Evolutionary conservation across 30 jellyfish, hydroid and myxozoan species (phyloP).

Genomic region (Aurelia sp.): DNA sequence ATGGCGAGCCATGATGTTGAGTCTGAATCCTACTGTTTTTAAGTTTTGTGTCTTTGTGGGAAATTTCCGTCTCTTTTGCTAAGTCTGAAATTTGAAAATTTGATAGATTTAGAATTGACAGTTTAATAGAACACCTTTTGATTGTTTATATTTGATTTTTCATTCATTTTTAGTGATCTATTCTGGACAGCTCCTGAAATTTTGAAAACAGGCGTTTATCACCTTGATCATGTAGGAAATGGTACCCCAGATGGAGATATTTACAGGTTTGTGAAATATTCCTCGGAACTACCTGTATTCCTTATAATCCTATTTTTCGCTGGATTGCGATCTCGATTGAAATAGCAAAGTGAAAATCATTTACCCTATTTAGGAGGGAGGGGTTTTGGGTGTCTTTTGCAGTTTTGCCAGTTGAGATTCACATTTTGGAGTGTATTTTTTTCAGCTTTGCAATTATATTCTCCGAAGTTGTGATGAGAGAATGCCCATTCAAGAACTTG

Average conservation of each 20-base stretch:
- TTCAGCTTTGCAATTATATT: slow-evolving; percentile 86
- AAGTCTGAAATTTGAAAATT: too few relatives aligned
- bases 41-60: background rate
- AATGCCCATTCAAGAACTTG: slow-evolving; percentile 80
- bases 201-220: slow-evolving; percentile 87
- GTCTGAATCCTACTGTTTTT: background rate
- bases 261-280: slow-evolving; percentile 66
- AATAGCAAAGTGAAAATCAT: too few relatives aligned
- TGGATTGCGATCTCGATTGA: too few relatives aligned
- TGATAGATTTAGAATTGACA: background rate
- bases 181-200: slow-evolving; percentile 99
- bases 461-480: slow-evolving; percentile 91
- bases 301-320: too few relatives aligned
- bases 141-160: background rate
- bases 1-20: too few relatives aligned
- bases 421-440: background rate
- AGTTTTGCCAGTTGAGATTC: too few relatives aligned
- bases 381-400: too few relatives aligned
- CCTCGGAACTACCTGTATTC: too few relatives aligned
- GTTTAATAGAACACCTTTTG: background rate
- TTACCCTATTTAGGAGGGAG: too few relatives aligned
- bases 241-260: slow-evolving; percentile 97
- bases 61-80: too few relatives aligned
- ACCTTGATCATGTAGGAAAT: slow-evolving; percentile 93
- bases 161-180: slow-evolving; percentile 60